Evolutionary conservation across 2,888 invertebrate genomes (phyloP).

Genomic region (Schrankia costaestrigalis): DNA sequence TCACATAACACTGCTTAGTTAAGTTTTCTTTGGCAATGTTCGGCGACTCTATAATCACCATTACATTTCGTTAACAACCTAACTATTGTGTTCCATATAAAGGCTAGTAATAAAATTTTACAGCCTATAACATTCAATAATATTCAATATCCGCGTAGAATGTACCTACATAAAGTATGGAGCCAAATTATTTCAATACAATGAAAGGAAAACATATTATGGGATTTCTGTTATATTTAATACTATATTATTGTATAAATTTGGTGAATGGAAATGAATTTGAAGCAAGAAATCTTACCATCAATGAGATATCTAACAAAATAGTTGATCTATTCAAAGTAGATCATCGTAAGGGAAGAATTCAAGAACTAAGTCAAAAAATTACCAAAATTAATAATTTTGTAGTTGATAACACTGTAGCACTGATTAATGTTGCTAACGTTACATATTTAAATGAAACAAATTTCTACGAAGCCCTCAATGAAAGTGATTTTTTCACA

Average conservation of each 20-base stretch:
- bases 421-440: constrained; percentile 45
- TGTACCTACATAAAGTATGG: no score
- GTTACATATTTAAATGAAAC: constrained; percentile 50
- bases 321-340: constrained; percentile 10
- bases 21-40: no score
- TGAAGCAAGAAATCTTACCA: constrained; percentile 15
- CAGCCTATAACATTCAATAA: no score
- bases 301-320: constrained; percentile 15
- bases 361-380: constrained; percentile 53
- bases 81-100: no score
- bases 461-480: constrained; percentile 54
- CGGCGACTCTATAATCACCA: no score
- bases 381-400: constrained; percentile 47
- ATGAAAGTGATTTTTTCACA: constrained; percentile 51
- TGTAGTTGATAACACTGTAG: constrained; percentile 42
- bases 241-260: constrained; percentile 7
- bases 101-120: no score
- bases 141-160: no score
- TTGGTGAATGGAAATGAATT: constrained; percentile 2
- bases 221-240: constrained; percentile 15
- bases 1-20: no score
- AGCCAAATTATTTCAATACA: no score
- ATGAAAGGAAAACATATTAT: no score
- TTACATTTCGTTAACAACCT: no score
- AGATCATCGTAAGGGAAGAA: constrained; percentile 28